phyloP scores from a whole-genome alignment of 2,888 invertebrate species.

The Troilus luridus region DNA sequence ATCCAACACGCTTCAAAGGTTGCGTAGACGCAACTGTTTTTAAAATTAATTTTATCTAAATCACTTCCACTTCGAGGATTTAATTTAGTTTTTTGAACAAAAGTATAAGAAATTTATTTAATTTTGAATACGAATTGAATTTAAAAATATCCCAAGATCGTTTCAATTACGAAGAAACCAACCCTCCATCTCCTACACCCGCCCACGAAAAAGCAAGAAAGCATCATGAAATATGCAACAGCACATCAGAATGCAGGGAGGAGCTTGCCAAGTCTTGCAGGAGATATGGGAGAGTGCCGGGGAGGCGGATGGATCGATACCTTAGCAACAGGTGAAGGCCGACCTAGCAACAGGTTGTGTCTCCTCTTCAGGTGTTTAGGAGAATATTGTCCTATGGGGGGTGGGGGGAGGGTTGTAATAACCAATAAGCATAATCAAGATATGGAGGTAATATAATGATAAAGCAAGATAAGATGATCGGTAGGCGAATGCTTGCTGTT shows the following conservation, averaged over 20 bases:
- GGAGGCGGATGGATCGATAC: constrained; percentile 8
- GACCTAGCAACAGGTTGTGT: constrained; percentile 26
- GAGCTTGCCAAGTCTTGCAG: constrained; percentile 2
- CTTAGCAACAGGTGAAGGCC: neutral
- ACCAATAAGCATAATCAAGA: too few relatives aligned
- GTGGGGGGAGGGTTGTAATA: too few relatives aligned
- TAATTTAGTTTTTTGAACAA: too few relatives aligned
- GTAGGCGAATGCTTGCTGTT: too few relatives aligned
- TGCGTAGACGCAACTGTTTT: too few relatives aligned
- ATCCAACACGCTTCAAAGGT: too few relatives aligned
- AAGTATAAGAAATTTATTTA: too few relatives aligned
- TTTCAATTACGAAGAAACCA: neutral
- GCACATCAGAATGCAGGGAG: constrained; percentile 14
- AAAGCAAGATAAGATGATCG: too few relatives aligned
- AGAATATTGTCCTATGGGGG: neutral
- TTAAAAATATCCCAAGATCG: neutral
- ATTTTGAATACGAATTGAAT: neutral
- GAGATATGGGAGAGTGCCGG: constrained; percentile 23
- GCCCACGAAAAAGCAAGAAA: neutral
- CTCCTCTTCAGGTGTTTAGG: neutral
- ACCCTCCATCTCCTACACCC: neutral
- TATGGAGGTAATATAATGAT: too few relatives aligned
- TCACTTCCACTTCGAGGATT: too few relatives aligned
- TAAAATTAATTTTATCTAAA: too few relatives aligned
- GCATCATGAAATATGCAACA: constrained; percentile 1